A percentile compares a stretch with the other conserved stretches of the same genome.
Conservation (phyloP, 2,113 vertebrate genomes). For the Polypterus bichir region DNA sequence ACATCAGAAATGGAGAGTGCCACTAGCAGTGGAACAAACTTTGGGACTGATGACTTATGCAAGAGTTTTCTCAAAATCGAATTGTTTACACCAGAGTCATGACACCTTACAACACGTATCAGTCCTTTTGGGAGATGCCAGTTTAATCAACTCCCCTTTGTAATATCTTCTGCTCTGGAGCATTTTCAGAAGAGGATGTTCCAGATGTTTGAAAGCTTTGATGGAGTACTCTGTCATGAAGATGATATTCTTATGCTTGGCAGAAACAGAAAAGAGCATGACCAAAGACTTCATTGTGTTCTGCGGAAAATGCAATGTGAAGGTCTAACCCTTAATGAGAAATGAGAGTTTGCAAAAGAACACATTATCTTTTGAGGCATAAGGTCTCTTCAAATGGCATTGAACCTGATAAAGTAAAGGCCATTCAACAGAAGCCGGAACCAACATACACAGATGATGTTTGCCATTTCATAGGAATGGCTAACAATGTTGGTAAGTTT, state of each 20-base stretch:
- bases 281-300: conserved; percentile 15
- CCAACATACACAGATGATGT: conserved; percentile 4
- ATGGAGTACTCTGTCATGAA: conserved; percentile 13
- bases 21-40: too few relatives aligned
- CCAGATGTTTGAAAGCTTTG: conserved; percentile 4
- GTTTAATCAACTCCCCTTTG: conserved; percentile 15
- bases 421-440: conserved; percentile 9
- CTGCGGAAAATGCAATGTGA: conserved; percentile 1
- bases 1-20: too few relatives aligned
- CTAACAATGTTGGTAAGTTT: conserved; percentile 13
- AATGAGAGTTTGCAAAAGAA: conserved; percentile 11
- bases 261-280: conserved; percentile 7
- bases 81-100: conserved; percentile 1
- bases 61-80: too few relatives aligned
- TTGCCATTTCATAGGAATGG: conserved; percentile 17
- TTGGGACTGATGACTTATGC: too few relatives aligned
- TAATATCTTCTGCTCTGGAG: conserved; percentile 6
- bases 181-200: conserved; percentile 14
- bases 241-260: conserved; percentile 3
- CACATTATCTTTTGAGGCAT: conserved; percentile 14
- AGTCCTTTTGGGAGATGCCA: conserved; percentile 10
- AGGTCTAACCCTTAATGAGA: conserved; percentile 11
- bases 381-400: conserved; percentile 1
- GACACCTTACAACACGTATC: conserved; percentile 13
- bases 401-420: conserved; percentile 15